Conservation (phyloP, 2,888 invertebrate genomes). For the Diarsia mendica region DNA sequence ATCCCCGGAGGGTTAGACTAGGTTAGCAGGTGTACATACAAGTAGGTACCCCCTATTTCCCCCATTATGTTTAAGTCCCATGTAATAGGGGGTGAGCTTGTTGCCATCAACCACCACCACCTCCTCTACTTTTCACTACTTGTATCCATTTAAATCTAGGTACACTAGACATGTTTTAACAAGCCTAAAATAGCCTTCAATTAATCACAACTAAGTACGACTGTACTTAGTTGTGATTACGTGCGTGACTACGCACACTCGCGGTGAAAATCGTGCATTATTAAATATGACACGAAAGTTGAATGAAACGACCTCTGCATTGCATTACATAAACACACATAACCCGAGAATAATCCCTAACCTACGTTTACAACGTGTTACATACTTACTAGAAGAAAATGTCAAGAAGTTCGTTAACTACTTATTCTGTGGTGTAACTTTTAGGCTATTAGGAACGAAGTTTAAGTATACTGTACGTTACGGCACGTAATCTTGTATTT, state of each 20-base stretch:
- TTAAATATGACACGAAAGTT: conserved; percentile 60
- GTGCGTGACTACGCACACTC: too few species aligned
- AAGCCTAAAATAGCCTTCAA: neutral
- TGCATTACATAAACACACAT: conserved; percentile 53
- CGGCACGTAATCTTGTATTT: neutral
- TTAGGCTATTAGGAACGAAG: conserved; percentile 8
- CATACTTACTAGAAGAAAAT: conserved; percentile 44
- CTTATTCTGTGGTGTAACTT: conserved; percentile 23
- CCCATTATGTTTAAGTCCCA: too few species aligned
- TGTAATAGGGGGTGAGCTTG: too few species aligned
- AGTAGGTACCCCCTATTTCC: too few species aligned
- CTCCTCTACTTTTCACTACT: too few species aligned
- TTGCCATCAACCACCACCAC: too few species aligned
- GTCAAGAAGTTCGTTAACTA: conserved; percentile 58
- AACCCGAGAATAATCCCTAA: conserved; percentile 43
- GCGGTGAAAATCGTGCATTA: conserved; percentile 49
- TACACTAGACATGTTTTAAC: neutral
- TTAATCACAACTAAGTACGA: conserved; percentile 29
- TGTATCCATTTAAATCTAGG: neutral
- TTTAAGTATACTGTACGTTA: neutral
- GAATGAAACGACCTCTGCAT: conserved; percentile 50
- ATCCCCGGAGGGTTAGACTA: too few species aligned
- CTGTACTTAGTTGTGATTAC: too few species aligned
- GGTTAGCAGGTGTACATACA: too few species aligned
- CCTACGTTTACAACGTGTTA: conserved; percentile 41